These are phyloP conservation scores for Lagopus leucura DNA, from an alignment of 2,113 vertebrate species.

Conservation along the genomic window DNA sequence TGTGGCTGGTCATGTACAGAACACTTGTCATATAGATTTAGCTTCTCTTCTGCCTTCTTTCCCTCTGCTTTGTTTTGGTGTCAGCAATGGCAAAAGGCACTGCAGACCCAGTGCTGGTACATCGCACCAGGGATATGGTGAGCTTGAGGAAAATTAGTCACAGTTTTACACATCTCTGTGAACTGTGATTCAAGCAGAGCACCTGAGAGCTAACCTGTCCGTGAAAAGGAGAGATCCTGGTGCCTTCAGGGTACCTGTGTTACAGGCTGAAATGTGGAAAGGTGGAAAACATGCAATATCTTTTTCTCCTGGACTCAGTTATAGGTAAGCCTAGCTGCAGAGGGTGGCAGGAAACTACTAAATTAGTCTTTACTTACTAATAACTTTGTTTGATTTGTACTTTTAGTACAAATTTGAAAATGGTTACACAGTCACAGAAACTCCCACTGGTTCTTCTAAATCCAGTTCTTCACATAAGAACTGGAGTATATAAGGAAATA, in stretches of 20 bases:
- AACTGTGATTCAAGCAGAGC: background rate
- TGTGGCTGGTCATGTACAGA: fast-evolving
- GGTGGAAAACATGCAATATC: background rate
- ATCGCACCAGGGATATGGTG: conserved; percentile 22
- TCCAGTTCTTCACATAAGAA: background rate
- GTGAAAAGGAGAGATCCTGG: background rate
- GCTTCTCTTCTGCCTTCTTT: background rate
- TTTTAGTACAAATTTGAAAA: background rate
- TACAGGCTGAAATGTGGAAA: background rate
- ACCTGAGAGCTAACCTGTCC: background rate
- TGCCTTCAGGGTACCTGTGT: background rate
- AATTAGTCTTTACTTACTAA: background rate
- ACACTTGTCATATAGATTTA: background rate
- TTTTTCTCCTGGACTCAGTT: conserved; percentile 32
- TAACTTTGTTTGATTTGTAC: background rate
- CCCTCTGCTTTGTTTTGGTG: background rate
- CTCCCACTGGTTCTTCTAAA: background rate
- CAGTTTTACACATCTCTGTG: background rate
- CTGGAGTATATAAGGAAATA: background rate
- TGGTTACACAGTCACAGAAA: background rate
- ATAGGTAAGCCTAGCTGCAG: background rate
- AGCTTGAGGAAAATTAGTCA: background rate
- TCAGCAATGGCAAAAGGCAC: background rate
- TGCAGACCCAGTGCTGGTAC: background rate
- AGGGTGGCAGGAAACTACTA: background rate